Conservation (phyloP, 2,797 vertebrate genomes). For the Trichosurus vulpecula region DNA sequence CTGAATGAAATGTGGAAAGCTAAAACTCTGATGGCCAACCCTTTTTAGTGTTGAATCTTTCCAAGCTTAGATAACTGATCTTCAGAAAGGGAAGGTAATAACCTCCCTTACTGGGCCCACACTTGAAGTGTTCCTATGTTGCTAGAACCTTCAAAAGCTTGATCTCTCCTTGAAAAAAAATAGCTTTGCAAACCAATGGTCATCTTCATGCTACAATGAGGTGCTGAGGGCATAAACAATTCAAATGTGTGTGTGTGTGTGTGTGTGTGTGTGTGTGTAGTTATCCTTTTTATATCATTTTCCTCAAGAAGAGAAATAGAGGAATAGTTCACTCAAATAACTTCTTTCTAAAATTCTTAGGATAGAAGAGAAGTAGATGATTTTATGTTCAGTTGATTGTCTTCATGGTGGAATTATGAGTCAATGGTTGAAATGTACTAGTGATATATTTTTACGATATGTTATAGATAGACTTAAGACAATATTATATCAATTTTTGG, state of each 20-base stretch:
- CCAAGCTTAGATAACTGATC: too few species aligned
- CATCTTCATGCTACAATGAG: background rate
- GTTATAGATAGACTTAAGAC: background rate
- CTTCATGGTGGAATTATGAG: fast-evolving
- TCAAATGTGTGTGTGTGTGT: too few species aligned
- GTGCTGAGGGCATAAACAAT: too few species aligned
- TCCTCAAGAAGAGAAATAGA: background rate
- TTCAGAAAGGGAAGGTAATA: too few species aligned
- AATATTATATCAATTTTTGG: background rate
- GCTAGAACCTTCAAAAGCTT: background rate
- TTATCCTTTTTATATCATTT: background rate
- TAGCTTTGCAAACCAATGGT: background rate
- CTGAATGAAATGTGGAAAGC: background rate
- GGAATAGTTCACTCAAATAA: background rate
- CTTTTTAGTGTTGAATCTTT: too few species aligned
- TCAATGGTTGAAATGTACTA: background rate
- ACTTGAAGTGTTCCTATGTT: background rate
- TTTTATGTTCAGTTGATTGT: background rate
- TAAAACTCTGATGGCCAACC: background rate
- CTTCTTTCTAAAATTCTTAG: background rate
- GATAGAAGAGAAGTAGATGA: background rate
- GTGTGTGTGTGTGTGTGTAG: too few species aligned
- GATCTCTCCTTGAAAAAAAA: background rate
- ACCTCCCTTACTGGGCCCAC: background rate
- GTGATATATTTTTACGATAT: background rate